Evolutionary conservation across 2,113 vertebrate species (phyloP).

Genomic region (Pelobates fuscus): DNA sequence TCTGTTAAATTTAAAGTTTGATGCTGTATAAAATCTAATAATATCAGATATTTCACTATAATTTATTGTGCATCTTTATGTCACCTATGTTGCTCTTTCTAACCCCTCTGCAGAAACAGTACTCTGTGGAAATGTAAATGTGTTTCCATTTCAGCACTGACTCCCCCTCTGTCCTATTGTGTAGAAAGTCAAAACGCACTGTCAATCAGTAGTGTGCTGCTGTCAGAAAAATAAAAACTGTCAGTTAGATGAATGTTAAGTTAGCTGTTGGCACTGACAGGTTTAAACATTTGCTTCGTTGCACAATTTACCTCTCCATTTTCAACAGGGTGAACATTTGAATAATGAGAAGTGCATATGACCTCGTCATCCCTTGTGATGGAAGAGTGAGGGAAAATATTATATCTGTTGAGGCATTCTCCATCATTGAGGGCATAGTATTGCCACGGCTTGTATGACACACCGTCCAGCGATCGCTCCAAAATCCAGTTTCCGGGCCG

Average conservation of each 20-base stretch:
- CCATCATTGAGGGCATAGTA: slow-evolving; percentile 92
- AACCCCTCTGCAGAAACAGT: slow-evolving; percentile 28
- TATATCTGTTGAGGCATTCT: slow-evolving; percentile 89
- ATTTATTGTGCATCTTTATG: slow-evolving; percentile 50
- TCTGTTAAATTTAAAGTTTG: background rate
- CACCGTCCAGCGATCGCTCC: slow-evolving; percentile 86
- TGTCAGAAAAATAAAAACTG: slow-evolving; percentile 43
- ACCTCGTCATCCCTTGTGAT: slow-evolving; percentile 91
- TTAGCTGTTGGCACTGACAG: slow-evolving; percentile 36
- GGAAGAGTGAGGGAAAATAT: slow-evolving; percentile 83
- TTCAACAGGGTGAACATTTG: slow-evolving; percentile 93
- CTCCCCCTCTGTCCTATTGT: slow-evolving; percentile 6
- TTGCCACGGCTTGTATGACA: slow-evolving; percentile 89
- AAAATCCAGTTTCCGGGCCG: slow-evolving; percentile 95
- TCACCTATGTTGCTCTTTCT: slow-evolving; percentile 35
- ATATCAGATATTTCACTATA: background rate
- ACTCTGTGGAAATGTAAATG: slow-evolving; percentile 43
- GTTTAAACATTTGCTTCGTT: slow-evolving; percentile 34
- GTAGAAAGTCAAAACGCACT: slow-evolving; percentile 30
- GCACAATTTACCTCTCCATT: slow-evolving; percentile 89
- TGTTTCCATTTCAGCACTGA: background rate
- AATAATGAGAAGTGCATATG: slow-evolving; percentile 97
- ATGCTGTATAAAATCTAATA: background rate
- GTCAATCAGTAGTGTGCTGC: slow-evolving; percentile 32
- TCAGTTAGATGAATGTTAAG: slow-evolving; percentile 30